Conservation (phyloP, 1,140 invertebrate species). For the Drosophila kohkoa region DNA sequence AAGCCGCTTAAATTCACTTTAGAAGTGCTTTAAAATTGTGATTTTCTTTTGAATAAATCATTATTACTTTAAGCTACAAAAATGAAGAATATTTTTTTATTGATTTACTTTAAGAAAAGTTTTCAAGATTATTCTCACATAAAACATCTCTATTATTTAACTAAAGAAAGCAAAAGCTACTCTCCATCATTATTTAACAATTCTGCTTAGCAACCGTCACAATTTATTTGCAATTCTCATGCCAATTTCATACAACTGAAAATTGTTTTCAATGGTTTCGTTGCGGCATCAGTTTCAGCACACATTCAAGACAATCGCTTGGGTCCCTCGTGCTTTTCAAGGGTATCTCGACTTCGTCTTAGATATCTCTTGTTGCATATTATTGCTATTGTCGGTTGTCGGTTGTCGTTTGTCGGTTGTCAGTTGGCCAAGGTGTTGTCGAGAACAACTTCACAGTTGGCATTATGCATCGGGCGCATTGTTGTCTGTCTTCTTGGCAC, state of each 20-base stretch:
- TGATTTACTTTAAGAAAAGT: too few relatives aligned
- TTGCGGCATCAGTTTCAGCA: conserved; percentile 6
- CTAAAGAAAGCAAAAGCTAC: background rate
- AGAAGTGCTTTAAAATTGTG: too few relatives aligned
- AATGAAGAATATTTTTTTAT: too few relatives aligned
- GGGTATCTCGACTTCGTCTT: conserved; percentile 17
- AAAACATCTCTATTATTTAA: too few relatives aligned
- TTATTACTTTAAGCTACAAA: too few relatives aligned
- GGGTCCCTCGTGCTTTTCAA: conserved; percentile 4
- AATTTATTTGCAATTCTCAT: background rate
- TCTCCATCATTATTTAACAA: background rate
- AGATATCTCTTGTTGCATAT: conserved; percentile 1
- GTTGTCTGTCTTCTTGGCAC: conserved; percentile 14
- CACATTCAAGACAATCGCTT: background rate
- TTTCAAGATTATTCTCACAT: too few relatives aligned
- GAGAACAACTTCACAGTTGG: conserved; percentile 25
- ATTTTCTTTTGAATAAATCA: too few relatives aligned
- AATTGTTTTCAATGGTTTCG: conserved; percentile 14
- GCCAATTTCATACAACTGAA: background rate
- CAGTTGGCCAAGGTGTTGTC: conserved; percentile 29
- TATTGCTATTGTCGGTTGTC: background rate
- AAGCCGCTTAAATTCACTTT: background rate
- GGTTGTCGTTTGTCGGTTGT: conserved; percentile 1
- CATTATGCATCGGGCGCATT: conserved; percentile 28
- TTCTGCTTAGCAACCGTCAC: background rate